Conservation (phyloP, 2,888 invertebrate genomes). For the Clistopyga incitator region DNA sequence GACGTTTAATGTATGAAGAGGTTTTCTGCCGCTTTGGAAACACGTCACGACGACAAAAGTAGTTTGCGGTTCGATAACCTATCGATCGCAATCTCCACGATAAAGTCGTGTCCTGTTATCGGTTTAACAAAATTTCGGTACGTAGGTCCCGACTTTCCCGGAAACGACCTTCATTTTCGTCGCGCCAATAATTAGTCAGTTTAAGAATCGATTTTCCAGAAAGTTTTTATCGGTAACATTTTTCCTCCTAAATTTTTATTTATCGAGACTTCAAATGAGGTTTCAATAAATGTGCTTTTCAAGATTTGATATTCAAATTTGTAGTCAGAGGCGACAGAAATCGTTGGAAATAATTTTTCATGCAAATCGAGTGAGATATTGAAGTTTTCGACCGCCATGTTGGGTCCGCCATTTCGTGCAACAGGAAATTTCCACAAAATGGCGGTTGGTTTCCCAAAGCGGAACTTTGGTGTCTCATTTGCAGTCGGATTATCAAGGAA, state of each 20-base stretch:
- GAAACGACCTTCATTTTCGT: background rate
- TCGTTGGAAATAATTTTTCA: background rate
- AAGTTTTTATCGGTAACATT: too few species aligned
- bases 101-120: background rate
- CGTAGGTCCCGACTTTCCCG: background rate
- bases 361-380: background rate
- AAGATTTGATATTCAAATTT: too few species aligned
- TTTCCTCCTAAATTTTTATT: too few species aligned
- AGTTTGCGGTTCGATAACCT: background rate
- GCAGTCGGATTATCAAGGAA: background rate
- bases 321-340: background rate
- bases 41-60: background rate
- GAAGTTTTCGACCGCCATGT: background rate
- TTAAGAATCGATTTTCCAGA: too few species aligned
- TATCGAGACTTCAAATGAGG: too few species aligned
- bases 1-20: slow-evolving; percentile 34
- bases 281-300: too few species aligned
- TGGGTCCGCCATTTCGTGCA: background rate
- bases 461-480: background rate
- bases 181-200: background rate
- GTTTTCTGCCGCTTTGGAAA: slow-evolving; percentile 2
- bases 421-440: background rate
- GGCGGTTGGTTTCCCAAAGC: background rate
- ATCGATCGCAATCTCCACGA: background rate
- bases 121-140: background rate